Base-by-base conservation (phyloP, 2,113 vertebrate genomes). In the Mastomys natalensis region DNA sequence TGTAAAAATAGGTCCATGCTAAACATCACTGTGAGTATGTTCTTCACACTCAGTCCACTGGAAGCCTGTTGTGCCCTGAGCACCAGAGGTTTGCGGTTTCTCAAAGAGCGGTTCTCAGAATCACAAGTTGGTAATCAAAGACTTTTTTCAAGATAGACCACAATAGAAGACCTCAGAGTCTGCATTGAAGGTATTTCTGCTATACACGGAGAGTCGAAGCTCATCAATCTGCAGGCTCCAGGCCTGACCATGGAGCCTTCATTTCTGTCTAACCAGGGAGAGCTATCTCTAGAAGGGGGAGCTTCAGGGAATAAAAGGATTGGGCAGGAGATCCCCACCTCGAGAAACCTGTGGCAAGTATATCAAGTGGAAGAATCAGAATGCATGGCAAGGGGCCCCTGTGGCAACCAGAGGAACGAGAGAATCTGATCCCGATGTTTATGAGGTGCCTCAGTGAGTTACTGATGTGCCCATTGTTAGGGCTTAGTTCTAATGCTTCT, bases 401-500 rank as follows among this genome's bases (percentile, higher is more conserved):
- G 19, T 43, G 90, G 84, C 77, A 77, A 76, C 45, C 7, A 17
- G 90, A 93, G 80, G 90, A 86, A 81, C 62, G 68, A 94, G 43
- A 84, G 85, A 93, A 66, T 31, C 21, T 80, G 89, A 97, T 85
- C 78, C 51, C 88, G n/a, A 3, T 92, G 93, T 96, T 97, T 89
- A 93, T 40, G 45, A 91, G 85, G 55, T 81, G 70, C 13, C 58
- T 89, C 0, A 21, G 17, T 90, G 96, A 94, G 64, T 94, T 90
- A 94, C 80, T n/a, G 72, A 88, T 48, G 5, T 48, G 66, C 70
- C 80, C 37, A 55, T 95, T 29, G 40, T 92, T 62, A 78, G 81
- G 58, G 78, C 72, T 96, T 92, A 96, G 51, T 87, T 62, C 85
- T 89, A 66, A 92, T 93, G 80, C 64, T 87, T 87, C 96, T 95